Evolutionary conservation across 2,113 vertebrate species (phyloP), one percentile per base, ranked within the genome.

Genomic region (Brachypodius melanocephalos): DNA sequence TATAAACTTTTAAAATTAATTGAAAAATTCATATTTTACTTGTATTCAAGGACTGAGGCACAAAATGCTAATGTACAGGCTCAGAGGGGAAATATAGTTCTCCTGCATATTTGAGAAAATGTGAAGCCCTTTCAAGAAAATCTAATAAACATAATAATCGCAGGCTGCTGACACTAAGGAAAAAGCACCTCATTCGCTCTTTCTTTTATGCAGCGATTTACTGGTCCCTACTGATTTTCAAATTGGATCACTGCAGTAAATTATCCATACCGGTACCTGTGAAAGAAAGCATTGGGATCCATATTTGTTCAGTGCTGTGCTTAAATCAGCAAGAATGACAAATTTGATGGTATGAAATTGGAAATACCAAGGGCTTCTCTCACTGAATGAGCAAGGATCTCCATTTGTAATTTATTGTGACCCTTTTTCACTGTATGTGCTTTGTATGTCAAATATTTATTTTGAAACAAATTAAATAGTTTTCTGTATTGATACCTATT

Each of bases 241-340:
- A 98, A 98, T 98, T 98, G 97, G 97, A 98, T 98, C 98, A 98
- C 95, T 92, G 89, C 96, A 97, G 97, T 97, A 97, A 98, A 98
- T 98, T 98, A 98, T 97, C 98, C 97, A 76, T 97, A 96, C 96
- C 95, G 90, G 96, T 97, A 98, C 97, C 97, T 97, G 95, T 97
- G 97, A 97, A 98, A 95, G 97, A 97, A 98, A 98, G 97, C 97
- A 90, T 93, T 96, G 97, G 96, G 96, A 98, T 98, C 97, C 97
- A 97, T 98, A 98, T 98, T 97, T 98, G 97, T 97, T 98, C 95
- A 97, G 96, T 97, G 95, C 97, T 97, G 94, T 98, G 98, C 98
- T 98, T 98, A 98, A 98, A 98, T 98, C 98, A 98, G 98, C 98
- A 98, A 96, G 98, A 98, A 98, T 98, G 98, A 98, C 98, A 97